These are phyloP conservation scores for Himalopsyche tibetana DNA, from an alignment of 2,888 invertebrate species.

Conservation along the genomic window DNA sequence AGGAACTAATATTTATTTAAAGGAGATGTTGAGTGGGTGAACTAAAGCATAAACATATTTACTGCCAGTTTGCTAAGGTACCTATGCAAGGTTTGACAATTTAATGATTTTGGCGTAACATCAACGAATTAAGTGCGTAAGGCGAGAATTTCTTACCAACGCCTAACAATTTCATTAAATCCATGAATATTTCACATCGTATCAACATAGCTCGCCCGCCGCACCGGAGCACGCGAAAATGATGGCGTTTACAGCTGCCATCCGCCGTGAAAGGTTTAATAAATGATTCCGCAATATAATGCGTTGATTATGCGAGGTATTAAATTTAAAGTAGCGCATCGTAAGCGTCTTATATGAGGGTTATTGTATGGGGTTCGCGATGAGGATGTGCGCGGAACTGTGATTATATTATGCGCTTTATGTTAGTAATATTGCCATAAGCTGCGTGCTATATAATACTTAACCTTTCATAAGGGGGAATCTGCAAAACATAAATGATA, in stretches of 20 bases:
- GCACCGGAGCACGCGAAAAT: slow-evolving; percentile 36
- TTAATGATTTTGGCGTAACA: slow-evolving; percentile 40
- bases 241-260: slow-evolving; percentile 42
- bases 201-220: slow-evolving; percentile 19
- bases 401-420: slow-evolving; percentile 42
- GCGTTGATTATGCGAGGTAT: slow-evolving; percentile 43
- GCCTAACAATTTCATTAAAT: slow-evolving; percentile 40
- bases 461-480: slow-evolving; percentile 11
- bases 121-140: slow-evolving; percentile 42
- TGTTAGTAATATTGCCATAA: slow-evolving; percentile 41
- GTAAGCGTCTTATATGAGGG: slow-evolving; percentile 43
- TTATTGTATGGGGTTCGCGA: slow-evolving; percentile 37
- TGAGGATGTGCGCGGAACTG: slow-evolving; percentile 38
- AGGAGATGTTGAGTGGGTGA: background rate
- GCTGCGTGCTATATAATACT: background rate
- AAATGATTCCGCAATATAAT: slow-evolving; percentile 43
- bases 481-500: background rate
- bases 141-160: slow-evolving; percentile 37
- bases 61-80: background rate
- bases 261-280: slow-evolving; percentile 43
- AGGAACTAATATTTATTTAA: too few species aligned
- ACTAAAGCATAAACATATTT: slow-evolving; percentile 5
- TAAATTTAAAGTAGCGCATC: slow-evolving; percentile 40
- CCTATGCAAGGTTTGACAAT: slow-evolving; percentile 18
- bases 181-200: slow-evolving; percentile 37